Percentiles rank a stretch among this genome's conserved stretches.
Conservation (phyloP, 2,888 invertebrate species). For the Axea sp. region DNA sequence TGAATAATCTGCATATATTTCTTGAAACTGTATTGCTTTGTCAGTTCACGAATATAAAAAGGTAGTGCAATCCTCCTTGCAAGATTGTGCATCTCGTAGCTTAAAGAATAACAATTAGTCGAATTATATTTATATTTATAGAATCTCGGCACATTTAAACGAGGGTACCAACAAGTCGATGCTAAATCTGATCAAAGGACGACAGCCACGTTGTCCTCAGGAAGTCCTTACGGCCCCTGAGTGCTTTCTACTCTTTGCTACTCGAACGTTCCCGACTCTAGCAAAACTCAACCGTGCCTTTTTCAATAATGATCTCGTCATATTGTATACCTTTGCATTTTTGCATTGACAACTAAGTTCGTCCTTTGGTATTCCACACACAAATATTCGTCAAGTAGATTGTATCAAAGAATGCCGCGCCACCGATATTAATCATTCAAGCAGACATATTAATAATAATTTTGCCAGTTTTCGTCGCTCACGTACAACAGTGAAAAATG, state of each 20-base stretch:
- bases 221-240: conserved; percentile 72
- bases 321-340: conserved; percentile 77
- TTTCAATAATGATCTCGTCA: conserved; percentile 75
- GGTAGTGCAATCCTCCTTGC: no score
- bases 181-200: conserved; percentile 74
- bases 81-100: conserved; percentile 63
- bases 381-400: conserved; percentile 43
- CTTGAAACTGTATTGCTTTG: no score
- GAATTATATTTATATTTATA: conserved; percentile 73
- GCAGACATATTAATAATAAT: conserved; percentile 18
- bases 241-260: conserved; percentile 70
- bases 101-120: conserved; percentile 71
- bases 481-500: no score
- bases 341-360: conserved; percentile 71
- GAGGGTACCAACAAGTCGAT: conserved; percentile 71
- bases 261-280: conserved; percentile 68
- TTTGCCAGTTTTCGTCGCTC: conserved; percentile 1
- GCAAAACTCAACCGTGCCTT: conserved; percentile 72
- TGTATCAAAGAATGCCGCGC: conserved; percentile 20
- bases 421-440: conserved; percentile 30
- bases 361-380: conserved; percentile 68
- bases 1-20: no score
- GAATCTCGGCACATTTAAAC: conserved; percentile 75
- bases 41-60: no score
- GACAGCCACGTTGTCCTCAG: conserved; percentile 66